A percentile compares a stretch with the other conserved stretches of the same genome.
phyloP scores from a whole-genome alignment of 2,113 vertebrate species.

The Dendropsophus ebraccatus region DNA sequence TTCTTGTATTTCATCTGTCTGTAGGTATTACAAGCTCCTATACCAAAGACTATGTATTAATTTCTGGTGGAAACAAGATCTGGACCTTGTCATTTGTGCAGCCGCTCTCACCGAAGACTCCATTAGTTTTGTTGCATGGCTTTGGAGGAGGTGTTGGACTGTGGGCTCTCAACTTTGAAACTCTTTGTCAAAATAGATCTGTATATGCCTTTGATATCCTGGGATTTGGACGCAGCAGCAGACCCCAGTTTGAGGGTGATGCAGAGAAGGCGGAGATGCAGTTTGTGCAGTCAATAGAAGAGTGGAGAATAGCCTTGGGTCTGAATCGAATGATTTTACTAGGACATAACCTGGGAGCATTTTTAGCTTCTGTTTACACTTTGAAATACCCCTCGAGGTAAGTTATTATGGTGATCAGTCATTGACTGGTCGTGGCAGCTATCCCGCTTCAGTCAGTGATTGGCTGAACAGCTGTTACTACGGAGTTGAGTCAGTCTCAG shows the following conservation, averaged over 20 bases:
- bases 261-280: slow-evolving; percentile 84
- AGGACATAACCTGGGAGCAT: slow-evolving; percentile 94
- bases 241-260: slow-evolving; percentile 83
- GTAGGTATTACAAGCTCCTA: slow-evolving; percentile 81
- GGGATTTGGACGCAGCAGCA: slow-evolving; percentile 94
- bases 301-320: slow-evolving; percentile 85
- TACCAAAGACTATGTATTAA: slow-evolving; percentile 77
- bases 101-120: slow-evolving; percentile 76
- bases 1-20: background rate
- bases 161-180: slow-evolving; percentile 92
- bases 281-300: slow-evolving; percentile 93
- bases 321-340: slow-evolving; percentile 89
- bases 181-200: slow-evolving; percentile 81
- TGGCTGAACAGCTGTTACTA: too few relatives aligned
- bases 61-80: slow-evolving; percentile 82
- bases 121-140: slow-evolving; percentile 90
- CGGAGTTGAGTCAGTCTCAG: too few relatives aligned
- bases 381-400: slow-evolving; percentile 89
- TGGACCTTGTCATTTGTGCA: slow-evolving; percentile 86
- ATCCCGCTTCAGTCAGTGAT: too few relatives aligned
- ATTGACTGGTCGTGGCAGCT: too few relatives aligned
- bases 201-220: slow-evolving; percentile 89
- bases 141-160: slow-evolving; percentile 93
- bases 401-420: slow-evolving; percentile 40
- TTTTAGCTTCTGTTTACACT: slow-evolving; percentile 87